Base-by-base conservation (phyloP, 2,888 invertebrate species). In the Portevinia maculata region DNA sequence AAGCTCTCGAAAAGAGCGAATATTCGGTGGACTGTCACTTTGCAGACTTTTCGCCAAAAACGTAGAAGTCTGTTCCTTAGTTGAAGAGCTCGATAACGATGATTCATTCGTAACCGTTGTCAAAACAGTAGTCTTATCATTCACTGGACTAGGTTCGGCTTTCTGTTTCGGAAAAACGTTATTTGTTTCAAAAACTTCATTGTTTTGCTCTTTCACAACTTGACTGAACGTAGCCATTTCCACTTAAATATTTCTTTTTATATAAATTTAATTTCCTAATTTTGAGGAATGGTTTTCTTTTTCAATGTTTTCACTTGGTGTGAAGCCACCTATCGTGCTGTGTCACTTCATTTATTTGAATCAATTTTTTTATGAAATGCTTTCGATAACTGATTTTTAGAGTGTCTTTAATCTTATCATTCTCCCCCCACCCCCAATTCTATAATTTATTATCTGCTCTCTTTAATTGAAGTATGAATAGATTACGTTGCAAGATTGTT, bases 211-310 rank as follows among this genome's bases (percentile, higher is more conserved):
- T 13, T 46, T 70, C n/a, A 30, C 52, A 64, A 70, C 81, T 81
- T 76, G 81, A 75, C 57, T 69, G 79, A 75, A 41, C 30, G 75
- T 44, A 70, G 65, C 41, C 81, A 75, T 81, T 44, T 55, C 32
- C 5, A 15, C 13, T 34, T 4, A 0, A 19, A 21, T 57, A 24
- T 32, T 11, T 21, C 37, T 28, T 44, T 5, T 46, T 17, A 13
- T 30, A 19, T 3, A 21, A 24, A 50, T 24, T 62, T 39, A 64
- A 17, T 52, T 52, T 5, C 24, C 24, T 24, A 24, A 24, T 24
- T 24, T 24, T 24, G 24, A 24, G 24, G 24, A 24, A 24, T 24
- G 2, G 24, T 24, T 24, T 3, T 24, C 5, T 3, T 24, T 24
- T 3, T 24, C 5, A 24, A 3, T 24, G 2, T 24, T 24, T 15